Evolutionary conservation across 2,113 vertebrate genomes (phyloP).

Genomic region (Thinocorus orbignyianus): DNA sequence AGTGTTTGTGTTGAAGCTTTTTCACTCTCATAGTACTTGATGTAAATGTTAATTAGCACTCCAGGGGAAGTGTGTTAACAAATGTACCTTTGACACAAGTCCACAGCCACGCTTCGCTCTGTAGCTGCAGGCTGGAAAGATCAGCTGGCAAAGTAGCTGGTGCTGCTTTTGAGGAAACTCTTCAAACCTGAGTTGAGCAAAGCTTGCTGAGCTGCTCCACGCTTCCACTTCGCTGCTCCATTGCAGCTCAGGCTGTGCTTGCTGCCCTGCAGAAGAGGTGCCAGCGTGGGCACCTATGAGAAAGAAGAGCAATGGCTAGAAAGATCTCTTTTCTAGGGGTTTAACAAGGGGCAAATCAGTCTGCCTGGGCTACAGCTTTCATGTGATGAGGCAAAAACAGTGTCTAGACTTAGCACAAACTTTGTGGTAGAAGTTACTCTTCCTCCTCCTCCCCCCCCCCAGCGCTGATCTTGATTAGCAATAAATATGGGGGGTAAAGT

Average conservation of each 20-base stretch:
- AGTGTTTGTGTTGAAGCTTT: conserved; percentile 11
- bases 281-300: neutral
- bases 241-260: neutral
- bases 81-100: conserved; percentile 68
- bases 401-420: neutral
- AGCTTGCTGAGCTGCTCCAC: neutral
- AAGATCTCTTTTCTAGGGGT: neutral
- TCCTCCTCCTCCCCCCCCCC: neutral
- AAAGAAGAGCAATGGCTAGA: neutral
- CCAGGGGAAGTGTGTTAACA: conserved; percentile 61
- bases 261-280: neutral
- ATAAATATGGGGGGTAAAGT: conserved; percentile 22
- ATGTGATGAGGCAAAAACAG: neutral
- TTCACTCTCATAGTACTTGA: neutral
- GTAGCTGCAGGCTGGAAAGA: conserved; percentile 48
- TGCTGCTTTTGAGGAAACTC: conserved; percentile 59
- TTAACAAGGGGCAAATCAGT: neutral
- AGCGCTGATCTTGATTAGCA: neutral
- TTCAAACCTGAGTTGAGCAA: neutral
- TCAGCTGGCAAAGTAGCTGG: neutral
- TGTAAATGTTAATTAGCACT: conserved; percentile 69
- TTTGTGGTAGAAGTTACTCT: neutral
- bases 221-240: neutral
- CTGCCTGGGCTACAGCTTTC: neutral
- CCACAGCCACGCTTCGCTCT: neutral